Evolutionary conservation across 2,797 vertebrate genomes (phyloP).

Genomic region (Mus caroli): DNA sequence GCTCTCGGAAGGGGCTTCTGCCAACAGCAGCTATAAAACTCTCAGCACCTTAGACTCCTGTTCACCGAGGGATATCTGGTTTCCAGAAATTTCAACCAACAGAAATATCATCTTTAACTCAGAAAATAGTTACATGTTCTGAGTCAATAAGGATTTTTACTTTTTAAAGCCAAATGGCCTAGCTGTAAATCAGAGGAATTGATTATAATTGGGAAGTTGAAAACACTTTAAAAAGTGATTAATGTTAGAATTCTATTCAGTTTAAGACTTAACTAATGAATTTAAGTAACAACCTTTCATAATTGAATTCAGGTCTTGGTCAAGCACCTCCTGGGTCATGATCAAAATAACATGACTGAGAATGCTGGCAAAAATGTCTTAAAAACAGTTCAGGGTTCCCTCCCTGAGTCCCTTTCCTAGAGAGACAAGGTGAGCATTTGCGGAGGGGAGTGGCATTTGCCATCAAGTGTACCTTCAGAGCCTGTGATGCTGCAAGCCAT

Average conservation of each 20-base stretch:
- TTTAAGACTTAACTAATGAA: conserved; percentile 44
- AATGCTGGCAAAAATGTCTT: neutral
- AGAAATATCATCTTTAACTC: conserved; percentile 64
- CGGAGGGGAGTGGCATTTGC: neutral
- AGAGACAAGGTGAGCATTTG: neutral
- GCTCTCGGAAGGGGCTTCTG: conserved; percentile 39
- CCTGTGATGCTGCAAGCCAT: neutral
- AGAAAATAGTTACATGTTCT: conserved; percentile 50
- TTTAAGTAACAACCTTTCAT: conserved; percentile 32
- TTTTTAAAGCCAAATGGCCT: conserved; percentile 32
- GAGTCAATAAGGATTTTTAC: conserved; percentile 8
- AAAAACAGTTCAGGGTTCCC: neutral
- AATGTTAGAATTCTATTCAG: conserved; percentile 54
- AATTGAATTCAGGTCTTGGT: neutral
- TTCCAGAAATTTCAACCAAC: conserved; percentile 68
- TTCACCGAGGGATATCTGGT: conserved; percentile 73
- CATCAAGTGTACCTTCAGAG: neutral
- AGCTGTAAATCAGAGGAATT: conserved; percentile 50
- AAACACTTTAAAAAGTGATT: conserved; percentile 61
- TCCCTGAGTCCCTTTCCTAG: neutral
- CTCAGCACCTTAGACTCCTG: conserved; percentile 64
- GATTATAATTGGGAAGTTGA: conserved; percentile 63
- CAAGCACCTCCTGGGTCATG: conserved; percentile 12
- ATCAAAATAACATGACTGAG: conserved; percentile 14
- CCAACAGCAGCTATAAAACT: conserved; percentile 53